Evolutionary conservation across 2,888 invertebrate species (phyloP).

Genomic region (Tenthredo scrophulariae): DNA sequence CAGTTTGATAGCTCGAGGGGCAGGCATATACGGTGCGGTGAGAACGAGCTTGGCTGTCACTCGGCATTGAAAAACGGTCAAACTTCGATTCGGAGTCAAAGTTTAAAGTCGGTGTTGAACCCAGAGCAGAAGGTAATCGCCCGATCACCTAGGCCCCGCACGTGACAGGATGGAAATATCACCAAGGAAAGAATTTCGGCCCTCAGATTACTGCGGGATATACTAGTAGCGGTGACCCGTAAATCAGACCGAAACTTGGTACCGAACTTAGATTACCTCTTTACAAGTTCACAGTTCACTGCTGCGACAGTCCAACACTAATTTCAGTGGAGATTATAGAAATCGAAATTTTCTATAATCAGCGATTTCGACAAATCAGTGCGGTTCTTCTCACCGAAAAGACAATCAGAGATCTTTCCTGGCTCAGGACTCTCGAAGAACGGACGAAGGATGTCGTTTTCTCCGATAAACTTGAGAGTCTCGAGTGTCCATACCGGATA

Average conservation of each 20-base stretch:
- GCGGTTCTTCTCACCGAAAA: neutral
- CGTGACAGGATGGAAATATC: neutral
- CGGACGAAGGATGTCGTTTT: neutral
- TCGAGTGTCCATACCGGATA: neutral
- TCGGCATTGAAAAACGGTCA: conserved; percentile 12
- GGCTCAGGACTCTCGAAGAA: neutral
- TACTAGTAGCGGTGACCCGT: neutral
- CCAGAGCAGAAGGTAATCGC: neutral
- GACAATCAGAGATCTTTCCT: neutral
- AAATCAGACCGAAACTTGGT: conserved; percentile 4
- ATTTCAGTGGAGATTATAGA: too few species aligned
- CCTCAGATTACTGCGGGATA: neutral
- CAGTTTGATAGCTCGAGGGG: neutral
- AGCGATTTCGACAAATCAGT: neutral
- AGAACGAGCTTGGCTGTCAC: conserved; percentile 15
- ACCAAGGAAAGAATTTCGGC: conserved; percentile 1
- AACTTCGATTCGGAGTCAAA: conserved; percentile 14
- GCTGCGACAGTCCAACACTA: neutral
- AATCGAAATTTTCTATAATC: too few species aligned
- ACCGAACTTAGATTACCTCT: conserved; percentile 9
- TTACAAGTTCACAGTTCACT: neutral
- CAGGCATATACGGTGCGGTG: neutral
- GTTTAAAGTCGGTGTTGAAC: neutral
- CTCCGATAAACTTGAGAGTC: neutral
- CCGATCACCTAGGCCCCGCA: neutral